phyloP scores from a whole-genome alignment of 2,797 vertebrate genomes.

The Sebastes aleutianus region DNA sequence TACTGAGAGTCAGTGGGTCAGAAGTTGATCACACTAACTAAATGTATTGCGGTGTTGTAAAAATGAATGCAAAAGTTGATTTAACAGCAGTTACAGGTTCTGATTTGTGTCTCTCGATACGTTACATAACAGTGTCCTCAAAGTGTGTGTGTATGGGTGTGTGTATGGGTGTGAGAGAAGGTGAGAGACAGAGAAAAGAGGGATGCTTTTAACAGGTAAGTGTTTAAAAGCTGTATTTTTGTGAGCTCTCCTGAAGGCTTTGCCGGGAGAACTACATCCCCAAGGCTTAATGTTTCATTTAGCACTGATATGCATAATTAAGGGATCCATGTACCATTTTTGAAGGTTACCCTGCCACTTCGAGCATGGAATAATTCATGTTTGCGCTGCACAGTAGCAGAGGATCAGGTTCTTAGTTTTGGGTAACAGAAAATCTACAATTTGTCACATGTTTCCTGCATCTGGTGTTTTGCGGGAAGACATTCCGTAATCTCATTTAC shows the following conservation, averaged over 20 bases:
- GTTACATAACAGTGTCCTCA: neutral
- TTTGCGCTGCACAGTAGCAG: neutral
- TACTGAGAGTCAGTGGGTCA: neutral
- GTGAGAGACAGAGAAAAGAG: slow-evolving; percentile 10
- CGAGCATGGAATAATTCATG: slow-evolving; percentile 44
- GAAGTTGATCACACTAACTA: neutral
- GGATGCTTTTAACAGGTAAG: slow-evolving; percentile 38
- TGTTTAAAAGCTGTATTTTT: slow-evolving; percentile 29
- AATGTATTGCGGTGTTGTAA: neutral
- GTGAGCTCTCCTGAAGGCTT: slow-evolving; percentile 24
- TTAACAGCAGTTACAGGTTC: neutral
- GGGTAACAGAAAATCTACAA: neutral
- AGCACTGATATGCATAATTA: slow-evolving; percentile 58
- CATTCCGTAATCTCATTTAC: slow-evolving; percentile 22
- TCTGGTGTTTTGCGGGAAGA: slow-evolving; percentile 4
- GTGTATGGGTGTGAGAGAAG: neutral
- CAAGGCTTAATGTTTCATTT: slow-evolving; percentile 59
- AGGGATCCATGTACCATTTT: slow-evolving; percentile 39
- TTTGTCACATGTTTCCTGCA: slow-evolving; percentile 10
- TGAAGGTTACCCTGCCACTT: slow-evolving; percentile 44
- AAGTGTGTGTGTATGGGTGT: neutral
- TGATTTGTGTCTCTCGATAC: neutral
- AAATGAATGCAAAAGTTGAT: neutral
- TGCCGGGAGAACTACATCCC: slow-evolving; percentile 8
- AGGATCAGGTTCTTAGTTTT: slow-evolving; percentile 26